phyloP scores from a whole-genome alignment of 2,888 invertebrate species.

The Arrhopalites spinosus region DNA sequence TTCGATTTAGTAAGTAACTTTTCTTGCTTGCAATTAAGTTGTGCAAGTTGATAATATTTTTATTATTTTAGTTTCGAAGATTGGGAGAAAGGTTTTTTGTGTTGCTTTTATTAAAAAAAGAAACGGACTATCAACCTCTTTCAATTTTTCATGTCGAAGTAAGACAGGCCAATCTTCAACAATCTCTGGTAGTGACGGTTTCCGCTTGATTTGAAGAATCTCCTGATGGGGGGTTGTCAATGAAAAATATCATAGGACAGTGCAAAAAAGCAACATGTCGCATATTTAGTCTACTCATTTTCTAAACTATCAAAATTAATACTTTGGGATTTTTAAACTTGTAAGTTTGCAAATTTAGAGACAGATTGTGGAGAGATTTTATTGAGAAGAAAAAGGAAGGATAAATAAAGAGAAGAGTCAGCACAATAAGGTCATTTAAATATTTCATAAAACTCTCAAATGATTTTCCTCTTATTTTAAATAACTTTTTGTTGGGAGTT shows the following conservation, averaged over 20 bases:
- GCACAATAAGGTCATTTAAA: not conserved
- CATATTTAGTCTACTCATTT: not conserved
- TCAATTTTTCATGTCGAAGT: not conserved
- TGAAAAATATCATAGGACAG: not conserved
- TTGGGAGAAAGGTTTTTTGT: no score
- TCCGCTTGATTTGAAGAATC: constrained; percentile 12
- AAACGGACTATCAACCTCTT: not conserved
- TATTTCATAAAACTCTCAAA: no score
- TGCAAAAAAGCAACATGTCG: not conserved
- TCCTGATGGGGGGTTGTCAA: no score
- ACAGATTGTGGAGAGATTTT: not conserved
- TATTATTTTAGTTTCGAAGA: no score
- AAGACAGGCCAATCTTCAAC: not conserved
- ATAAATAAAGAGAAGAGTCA: not conserved
- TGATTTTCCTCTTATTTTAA: no score
- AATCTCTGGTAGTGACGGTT: not conserved
- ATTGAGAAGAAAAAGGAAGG: not conserved
- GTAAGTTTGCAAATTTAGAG: not conserved
- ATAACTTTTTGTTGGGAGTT: no score
- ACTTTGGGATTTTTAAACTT: no score
- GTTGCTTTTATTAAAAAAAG: not conserved
- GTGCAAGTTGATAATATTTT: no score
- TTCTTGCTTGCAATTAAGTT: no score
- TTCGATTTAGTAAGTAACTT: no score
- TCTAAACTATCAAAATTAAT: no score